Evolutionary conservation across 2,113 vertebrate species (phyloP).

Genomic region (Silurus glanis): DNA sequence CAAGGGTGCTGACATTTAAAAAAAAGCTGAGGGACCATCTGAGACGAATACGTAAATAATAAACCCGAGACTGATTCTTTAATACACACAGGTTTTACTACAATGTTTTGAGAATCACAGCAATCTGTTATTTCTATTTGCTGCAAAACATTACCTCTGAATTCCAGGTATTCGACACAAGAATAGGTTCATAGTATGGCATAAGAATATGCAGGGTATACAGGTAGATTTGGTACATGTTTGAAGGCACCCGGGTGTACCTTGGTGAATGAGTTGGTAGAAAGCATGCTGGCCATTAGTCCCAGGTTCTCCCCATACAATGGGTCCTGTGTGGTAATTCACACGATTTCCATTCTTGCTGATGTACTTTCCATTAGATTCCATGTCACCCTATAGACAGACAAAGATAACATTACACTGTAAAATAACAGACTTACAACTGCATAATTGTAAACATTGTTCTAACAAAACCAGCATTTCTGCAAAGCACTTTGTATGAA

Average conservation of each 20-base stretch:
- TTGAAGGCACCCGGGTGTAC: conserved; percentile 59
- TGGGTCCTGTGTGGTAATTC: conserved; percentile 87
- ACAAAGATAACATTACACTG: background rate
- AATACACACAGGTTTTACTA: background rate
- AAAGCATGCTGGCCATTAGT: conserved; percentile 98
- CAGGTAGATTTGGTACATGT: background rate
- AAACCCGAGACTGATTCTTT: background rate
- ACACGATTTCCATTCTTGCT: conserved; percentile 85
- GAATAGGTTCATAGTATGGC: background rate
- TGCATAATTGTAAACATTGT: background rate
- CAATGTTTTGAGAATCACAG: background rate
- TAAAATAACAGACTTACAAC: background rate
- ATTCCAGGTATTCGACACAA: background rate
- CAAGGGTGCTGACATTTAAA: too few relatives aligned
- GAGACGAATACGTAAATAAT: background rate
- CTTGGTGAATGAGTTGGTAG: conserved; percentile 98
- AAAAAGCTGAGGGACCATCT: background rate
- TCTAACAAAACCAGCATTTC: background rate
- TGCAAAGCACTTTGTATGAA: background rate
- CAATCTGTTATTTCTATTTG: background rate
- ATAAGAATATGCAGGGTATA: background rate
- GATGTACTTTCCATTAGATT: conserved; percentile 96
- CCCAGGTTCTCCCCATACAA: conserved; percentile 97
- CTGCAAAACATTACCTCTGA: background rate
- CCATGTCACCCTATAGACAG: conserved; percentile 89